Evolutionary conservation across 1,140 invertebrate species (phyloP).

Genomic region (Drosophila albomicans): DNA sequence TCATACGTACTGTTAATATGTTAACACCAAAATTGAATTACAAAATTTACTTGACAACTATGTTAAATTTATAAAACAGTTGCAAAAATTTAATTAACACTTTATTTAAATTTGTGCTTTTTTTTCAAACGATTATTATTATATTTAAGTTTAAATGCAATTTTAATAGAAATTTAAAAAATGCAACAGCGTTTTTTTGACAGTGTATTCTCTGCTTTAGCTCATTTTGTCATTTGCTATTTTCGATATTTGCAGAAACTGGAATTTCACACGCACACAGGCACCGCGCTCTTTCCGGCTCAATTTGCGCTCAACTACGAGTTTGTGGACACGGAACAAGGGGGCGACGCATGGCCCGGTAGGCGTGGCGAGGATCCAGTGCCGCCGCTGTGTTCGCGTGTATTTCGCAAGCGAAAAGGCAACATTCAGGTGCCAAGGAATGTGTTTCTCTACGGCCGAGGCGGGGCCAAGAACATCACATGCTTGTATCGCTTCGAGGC

Average conservation of each 20-base stretch:
- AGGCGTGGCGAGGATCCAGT: slow-evolving; percentile 88
- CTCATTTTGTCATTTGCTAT: background rate
- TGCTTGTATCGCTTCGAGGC: slow-evolving; percentile 91
- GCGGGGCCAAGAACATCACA: slow-evolving; percentile 90
- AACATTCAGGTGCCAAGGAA: slow-evolving; percentile 87
- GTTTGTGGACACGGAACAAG: slow-evolving; percentile 92
- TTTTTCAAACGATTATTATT: background rate
- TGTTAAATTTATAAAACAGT: too few species aligned
- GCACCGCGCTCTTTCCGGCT: slow-evolving; percentile 89
- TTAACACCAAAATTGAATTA: too few species aligned
- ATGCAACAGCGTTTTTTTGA: background rate
- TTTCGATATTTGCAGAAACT: slow-evolving; percentile 77
- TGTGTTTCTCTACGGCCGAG: slow-evolving; percentile 91
- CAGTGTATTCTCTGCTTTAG: slow-evolving; percentile 21
- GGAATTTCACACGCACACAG: slow-evolving; percentile 86
- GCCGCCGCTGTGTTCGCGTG: slow-evolving; percentile 85
- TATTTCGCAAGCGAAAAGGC: slow-evolving; percentile 84
- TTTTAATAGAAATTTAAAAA: background rate
- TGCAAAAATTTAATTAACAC: too few species aligned
- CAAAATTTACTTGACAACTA: too few species aligned
- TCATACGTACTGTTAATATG: too few species aligned
- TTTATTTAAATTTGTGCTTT: too few species aligned
- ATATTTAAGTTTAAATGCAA: too few species aligned
- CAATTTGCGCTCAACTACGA: slow-evolving; percentile 91
- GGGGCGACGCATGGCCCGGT: slow-evolving; percentile 88